These are phyloP conservation scores for Cosmia trapezina DNA, from an alignment of 2,888 invertebrate species.

Conservation along the genomic window DNA sequence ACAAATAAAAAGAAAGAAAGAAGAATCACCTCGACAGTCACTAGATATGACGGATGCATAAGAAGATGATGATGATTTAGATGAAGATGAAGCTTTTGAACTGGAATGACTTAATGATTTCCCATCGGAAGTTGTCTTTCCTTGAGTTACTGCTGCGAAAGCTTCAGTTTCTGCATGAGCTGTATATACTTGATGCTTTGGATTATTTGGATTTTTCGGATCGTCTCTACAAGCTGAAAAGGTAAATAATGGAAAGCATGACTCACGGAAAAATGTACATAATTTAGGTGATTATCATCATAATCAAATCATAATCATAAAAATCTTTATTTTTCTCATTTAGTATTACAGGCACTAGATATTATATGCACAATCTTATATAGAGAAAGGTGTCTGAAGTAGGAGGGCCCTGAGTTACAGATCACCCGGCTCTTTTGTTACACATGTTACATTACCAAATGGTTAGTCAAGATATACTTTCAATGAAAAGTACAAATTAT, in stretches of 20 bases:
- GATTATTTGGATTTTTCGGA: slow-evolving; percentile 25
- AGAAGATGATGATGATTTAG: slow-evolving; percentile 27
- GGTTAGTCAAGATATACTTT: too few species aligned
- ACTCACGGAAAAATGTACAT: slow-evolving; percentile 20
- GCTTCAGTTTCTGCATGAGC: slow-evolving; percentile 3
- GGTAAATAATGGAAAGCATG: slow-evolving; percentile 12
- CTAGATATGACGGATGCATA: not conserved
- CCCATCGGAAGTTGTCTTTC: not conserved
- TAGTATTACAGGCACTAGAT: too few species aligned
- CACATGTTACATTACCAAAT: too few species aligned
- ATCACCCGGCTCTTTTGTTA: too few species aligned
- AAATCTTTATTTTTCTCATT: too few species aligned
- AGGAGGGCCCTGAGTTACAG: too few species aligned
- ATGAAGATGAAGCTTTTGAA: slow-evolving; percentile 1
- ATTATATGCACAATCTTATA: too few species aligned
- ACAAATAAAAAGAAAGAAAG: not conserved
- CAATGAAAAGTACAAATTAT: too few species aligned
- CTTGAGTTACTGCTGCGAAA: slow-evolving; percentile 3
- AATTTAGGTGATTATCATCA: slow-evolving; percentile 21
- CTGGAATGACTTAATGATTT: slow-evolving; percentile 5
- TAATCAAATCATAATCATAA: too few species aligned
- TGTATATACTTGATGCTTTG: not conserved
- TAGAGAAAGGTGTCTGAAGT: too few species aligned
- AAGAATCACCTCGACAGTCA: slow-evolving; percentile 7
- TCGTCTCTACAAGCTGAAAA: slow-evolving; percentile 15